Evolutionary conservation across 2,113 vertebrate genomes (phyloP).

Genomic region (Alethe castanea): DNA sequence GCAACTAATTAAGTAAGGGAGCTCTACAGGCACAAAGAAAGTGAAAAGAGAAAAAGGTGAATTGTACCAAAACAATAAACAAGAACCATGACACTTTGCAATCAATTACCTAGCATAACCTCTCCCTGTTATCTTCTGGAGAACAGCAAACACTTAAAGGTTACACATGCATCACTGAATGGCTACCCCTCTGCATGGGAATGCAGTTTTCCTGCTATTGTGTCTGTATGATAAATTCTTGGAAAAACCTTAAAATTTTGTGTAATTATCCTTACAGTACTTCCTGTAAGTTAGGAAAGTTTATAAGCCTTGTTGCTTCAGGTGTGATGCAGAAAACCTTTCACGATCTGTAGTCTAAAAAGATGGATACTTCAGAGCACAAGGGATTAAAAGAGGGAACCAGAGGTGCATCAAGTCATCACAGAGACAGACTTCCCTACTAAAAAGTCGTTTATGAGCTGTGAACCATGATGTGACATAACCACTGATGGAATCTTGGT

Average conservation of each 20-base stretch:
- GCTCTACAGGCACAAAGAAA: neutral
- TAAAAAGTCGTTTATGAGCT: neutral
- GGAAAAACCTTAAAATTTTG: neutral
- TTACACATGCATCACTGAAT: neutral
- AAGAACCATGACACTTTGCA: neutral
- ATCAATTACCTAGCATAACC: neutral
- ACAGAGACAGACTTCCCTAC: neutral
- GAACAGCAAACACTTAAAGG: neutral
- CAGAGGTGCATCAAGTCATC: neutral
- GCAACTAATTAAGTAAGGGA: neutral
- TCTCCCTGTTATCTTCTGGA: neutral
- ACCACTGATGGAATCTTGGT: neutral
- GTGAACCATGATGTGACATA: neutral
- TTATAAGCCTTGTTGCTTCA: neutral
- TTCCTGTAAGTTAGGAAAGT: neutral
- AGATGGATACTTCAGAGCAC: neutral
- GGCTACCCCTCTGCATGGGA: neutral
- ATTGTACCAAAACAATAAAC: neutral
- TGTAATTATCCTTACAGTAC: neutral
- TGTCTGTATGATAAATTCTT: neutral
- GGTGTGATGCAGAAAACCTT: neutral
- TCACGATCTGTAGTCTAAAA: neutral
- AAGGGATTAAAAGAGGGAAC: neutral
- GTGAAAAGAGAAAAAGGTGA: neutral
- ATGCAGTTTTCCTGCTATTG: neutral